These are phyloP conservation scores for Equus quagga DNA, from an alignment of 2,113 vertebrate species.

Conservation along the genomic window DNA sequence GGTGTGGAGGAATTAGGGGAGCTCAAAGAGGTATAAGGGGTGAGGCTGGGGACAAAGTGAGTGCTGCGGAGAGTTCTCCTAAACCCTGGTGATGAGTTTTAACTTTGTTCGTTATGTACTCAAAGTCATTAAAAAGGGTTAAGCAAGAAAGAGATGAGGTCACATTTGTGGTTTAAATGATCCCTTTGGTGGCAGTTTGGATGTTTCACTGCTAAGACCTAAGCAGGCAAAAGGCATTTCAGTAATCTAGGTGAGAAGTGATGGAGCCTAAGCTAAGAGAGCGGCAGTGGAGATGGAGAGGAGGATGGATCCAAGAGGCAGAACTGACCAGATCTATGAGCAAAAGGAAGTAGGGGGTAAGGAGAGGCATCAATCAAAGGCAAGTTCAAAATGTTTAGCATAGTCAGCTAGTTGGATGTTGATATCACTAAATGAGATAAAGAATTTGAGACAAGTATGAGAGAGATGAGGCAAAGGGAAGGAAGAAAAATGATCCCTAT, in stretches of 20 bases:
- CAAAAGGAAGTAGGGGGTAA: not conserved
- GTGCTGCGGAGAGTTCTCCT: not conserved
- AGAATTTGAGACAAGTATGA: not conserved
- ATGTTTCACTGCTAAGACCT: not conserved
- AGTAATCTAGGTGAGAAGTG: not conserved
- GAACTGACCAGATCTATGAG: not conserved
- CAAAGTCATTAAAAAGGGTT: not conserved
- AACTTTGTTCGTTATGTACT: not conserved
- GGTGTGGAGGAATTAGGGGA: not conserved
- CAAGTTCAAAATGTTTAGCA: not conserved
- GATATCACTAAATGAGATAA: not conserved
- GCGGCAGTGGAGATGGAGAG: not conserved
- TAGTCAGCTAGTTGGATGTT: not conserved
- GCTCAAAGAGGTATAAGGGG: not conserved
- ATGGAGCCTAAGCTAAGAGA: not conserved
- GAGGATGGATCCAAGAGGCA: not conserved
- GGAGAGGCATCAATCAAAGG: not conserved
- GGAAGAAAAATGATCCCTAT: not conserved
- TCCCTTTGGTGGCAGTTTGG: not conserved
- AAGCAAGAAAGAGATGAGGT: slow-evolving; percentile 19
- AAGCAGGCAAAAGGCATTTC: slow-evolving; percentile 13
- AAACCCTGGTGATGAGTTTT: not conserved
- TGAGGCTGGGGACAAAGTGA: not conserved
- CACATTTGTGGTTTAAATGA: not conserved
- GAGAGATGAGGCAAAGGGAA: not conserved